Evolutionary conservation across 2,888 invertebrate species (phyloP).

Genomic region (Plutella xylostella): DNA sequence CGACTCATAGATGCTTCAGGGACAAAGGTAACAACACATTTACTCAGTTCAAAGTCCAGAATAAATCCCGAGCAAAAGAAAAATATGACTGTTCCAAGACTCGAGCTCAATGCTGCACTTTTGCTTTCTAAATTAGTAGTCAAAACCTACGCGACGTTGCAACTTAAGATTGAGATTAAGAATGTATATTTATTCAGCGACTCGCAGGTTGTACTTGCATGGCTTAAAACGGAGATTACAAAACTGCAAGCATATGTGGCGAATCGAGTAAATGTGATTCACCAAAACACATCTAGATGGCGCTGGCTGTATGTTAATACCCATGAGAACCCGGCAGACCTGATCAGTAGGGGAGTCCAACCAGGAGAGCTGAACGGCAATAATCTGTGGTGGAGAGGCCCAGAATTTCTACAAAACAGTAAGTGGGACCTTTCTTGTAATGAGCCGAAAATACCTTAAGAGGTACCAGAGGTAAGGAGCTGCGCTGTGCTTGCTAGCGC

Average conservation of each 20-base stretch:
- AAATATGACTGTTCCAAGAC: slow-evolving; percentile 10
- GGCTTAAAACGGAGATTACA: slow-evolving; percentile 13
- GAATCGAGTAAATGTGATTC: slow-evolving; percentile 16
- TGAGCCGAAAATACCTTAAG: too few relatives aligned
- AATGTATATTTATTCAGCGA: slow-evolving; percentile 14
- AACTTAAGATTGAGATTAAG: neutral
- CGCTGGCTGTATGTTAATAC: slow-evolving; percentile 14
- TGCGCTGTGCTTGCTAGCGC: too few relatives aligned
- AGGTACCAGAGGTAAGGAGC: too few relatives aligned
- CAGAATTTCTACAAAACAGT: slow-evolving; percentile 8
- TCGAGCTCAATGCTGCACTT: slow-evolving; percentile 16
- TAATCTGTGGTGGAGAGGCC: slow-evolving; percentile 13
- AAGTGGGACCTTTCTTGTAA: slow-evolving; percentile 2
- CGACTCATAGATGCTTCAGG: slow-evolving; percentile 10
- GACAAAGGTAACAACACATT: slow-evolving; percentile 10
- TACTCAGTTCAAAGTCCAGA: slow-evolving; percentile 17
- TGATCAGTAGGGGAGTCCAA: slow-evolving; percentile 13
- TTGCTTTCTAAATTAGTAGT: slow-evolving; percentile 11
- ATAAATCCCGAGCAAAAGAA: slow-evolving; percentile 13
- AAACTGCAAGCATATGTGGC: slow-evolving; percentile 18
- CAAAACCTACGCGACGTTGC: slow-evolving; percentile 3
- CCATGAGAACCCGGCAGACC: slow-evolving; percentile 11
- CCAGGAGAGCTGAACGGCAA: slow-evolving; percentile 8
- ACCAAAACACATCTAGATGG: slow-evolving; percentile 8
- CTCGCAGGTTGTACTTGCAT: slow-evolving; percentile 20